A percentile compares a stretch with the other conserved stretches of the same genome.
Evolutionary conservation across 2,888 invertebrate species (phyloP).

Genomic region (Amiota mariae): DNA sequence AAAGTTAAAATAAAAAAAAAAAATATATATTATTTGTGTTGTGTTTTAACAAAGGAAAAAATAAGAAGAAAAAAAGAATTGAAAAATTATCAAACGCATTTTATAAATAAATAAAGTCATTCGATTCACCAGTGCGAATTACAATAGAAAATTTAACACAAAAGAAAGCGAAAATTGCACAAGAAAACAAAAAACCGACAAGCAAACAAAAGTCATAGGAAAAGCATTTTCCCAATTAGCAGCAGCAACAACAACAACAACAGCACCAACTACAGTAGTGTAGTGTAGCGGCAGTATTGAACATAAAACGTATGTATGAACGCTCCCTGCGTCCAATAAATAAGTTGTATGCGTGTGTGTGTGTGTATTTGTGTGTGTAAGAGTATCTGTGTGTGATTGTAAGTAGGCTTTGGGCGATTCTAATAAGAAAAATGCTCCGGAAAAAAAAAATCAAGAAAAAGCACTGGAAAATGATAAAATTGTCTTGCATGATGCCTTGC

Average conservation of each 20-base stretch:
- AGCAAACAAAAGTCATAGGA: too few species aligned
- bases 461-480: constrained; percentile 26
- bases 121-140: constrained; percentile 14
- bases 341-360: too few species aligned
- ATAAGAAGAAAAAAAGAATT: constrained; percentile 22
- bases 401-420: not conserved
- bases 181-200: constrained; percentile 11
- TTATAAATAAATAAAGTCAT: constrained; percentile 9
- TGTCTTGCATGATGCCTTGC: too few species aligned
- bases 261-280: too few species aligned
- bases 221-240: too few species aligned
- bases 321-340: too few species aligned
- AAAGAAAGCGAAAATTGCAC: constrained; percentile 27
- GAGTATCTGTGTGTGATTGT: too few species aligned
- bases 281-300: too few species aligned
- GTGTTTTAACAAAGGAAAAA: not conserved
- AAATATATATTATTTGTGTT: not conserved
- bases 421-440: not conserved
- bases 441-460: constrained; percentile 49
- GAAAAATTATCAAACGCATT: constrained; percentile 22
- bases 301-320: too few species aligned
- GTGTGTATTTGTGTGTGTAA: too few species aligned
- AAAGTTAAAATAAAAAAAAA: constrained; percentile 40
- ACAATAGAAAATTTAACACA: constrained; percentile 28
- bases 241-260: too few species aligned